Conservation (phyloP, 1,140 invertebrate genomes). For the Hyles euphorbiae region DNA sequence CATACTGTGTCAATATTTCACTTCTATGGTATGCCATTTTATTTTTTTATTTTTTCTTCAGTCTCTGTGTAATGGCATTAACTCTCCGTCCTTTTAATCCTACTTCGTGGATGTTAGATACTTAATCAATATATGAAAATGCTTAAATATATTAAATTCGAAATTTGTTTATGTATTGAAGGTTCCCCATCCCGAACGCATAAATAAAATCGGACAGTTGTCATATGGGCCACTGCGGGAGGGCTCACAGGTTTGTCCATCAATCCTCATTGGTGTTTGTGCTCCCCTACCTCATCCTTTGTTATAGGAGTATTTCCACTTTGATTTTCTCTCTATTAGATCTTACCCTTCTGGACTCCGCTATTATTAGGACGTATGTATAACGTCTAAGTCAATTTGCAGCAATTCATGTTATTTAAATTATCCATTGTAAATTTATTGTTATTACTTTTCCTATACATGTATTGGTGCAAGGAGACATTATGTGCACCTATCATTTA, state of each 20-base stretch:
- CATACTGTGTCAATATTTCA: constrained; percentile 13
- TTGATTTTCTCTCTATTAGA: constrained; percentile 22
- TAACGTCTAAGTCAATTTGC: constrained; percentile 29
- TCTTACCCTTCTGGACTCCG: constrained; percentile 21
- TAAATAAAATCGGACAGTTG: constrained; percentile 76
- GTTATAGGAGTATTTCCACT: constrained; percentile 31
- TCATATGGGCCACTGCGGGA: constrained; percentile 74
- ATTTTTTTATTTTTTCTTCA: constrained; percentile 16
- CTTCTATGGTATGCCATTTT: constrained; percentile 26
- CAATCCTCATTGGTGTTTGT: constrained; percentile 72
- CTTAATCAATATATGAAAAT: constrained; percentile 30
- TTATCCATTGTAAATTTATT: constrained; percentile 1
- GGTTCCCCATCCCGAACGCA: constrained; percentile 75
- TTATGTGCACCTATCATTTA: constrained; percentile 47
- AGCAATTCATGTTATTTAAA: constrained; percentile 39
- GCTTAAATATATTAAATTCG: constrained; percentile 51
- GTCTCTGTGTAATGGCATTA: constrained; percentile 22
- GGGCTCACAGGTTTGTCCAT: constrained; percentile 75
- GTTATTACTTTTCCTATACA: constrained; percentile 14
- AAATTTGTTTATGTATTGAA: constrained; percentile 74
- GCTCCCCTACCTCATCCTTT: constrained; percentile 61
- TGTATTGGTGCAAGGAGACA: constrained; percentile 52
- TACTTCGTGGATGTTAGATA: constrained; percentile 51
- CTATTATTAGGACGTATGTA: constrained; percentile 13
- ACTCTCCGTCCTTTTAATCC: constrained; percentile 40